Percentiles rank a stretch among this genome's conserved stretches.
Evolutionary conservation across 2,797 vertebrate genomes (phyloP).

Genomic region (Hypotaenidia okinawae): DNA sequence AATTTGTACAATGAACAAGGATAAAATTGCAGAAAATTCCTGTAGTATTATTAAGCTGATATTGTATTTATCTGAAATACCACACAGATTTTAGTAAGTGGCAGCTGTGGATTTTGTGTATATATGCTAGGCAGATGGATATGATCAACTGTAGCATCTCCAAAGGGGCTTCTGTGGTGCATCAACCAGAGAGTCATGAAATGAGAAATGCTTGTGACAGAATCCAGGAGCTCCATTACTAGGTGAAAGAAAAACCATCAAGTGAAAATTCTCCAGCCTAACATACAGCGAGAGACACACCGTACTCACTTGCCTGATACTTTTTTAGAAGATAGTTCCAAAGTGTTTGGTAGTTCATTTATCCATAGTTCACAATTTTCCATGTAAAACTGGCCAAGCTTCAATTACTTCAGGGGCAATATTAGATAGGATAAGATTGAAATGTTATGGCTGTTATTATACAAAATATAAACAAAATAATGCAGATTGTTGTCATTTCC

Average conservation of each 20-base stretch:
- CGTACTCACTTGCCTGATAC: neutral
- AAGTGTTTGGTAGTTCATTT: neutral
- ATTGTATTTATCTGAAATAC: neutral
- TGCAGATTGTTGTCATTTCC: neutral
- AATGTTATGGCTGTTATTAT: neutral
- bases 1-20: neutral
- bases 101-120: neutral
- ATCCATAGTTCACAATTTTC: neutral
- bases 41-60: neutral
- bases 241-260: neutral
- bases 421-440: neutral
- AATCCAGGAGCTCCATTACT: neutral
- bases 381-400: neutral
- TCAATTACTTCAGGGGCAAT: neutral
- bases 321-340: neutral
- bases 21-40: neutral
- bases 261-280: neutral
- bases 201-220: constrained; percentile 49
- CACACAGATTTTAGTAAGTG: neutral
- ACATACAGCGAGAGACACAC: neutral
- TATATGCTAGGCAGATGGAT: constrained; percentile 50
- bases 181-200: constrained; percentile 64
- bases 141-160: constrained; percentile 45
- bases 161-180: constrained; percentile 33
- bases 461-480: neutral